Evolutionary conservation across 2,888 invertebrate genomes (phyloP).

Genomic region (Leucozona laternaria): DNA sequence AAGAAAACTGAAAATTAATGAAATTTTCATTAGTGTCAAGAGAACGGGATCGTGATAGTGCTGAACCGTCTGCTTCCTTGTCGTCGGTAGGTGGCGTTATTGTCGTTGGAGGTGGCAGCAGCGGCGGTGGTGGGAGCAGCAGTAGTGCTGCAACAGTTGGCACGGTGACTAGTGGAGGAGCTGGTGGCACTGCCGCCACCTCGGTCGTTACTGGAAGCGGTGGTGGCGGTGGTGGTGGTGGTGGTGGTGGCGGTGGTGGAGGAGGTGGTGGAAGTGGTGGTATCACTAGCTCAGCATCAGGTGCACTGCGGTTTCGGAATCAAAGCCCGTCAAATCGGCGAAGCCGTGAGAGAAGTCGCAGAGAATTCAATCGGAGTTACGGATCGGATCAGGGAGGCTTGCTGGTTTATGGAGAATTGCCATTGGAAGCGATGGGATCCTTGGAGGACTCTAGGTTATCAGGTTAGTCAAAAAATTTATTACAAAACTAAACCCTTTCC

Average conservation of each 20-base stretch:
- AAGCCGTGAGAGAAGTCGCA: constrained; percentile 82
- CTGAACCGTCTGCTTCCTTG: constrained; percentile 65
- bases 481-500: background rate
- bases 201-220: constrained; percentile 78
- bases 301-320: constrained; percentile 82
- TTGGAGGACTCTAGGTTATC: constrained; percentile 83
- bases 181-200: constrained; percentile 71
- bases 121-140: constrained; percentile 78
- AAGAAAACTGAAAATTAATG: constrained; percentile 72
- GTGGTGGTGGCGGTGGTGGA: constrained; percentile 69
- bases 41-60: constrained; percentile 80
- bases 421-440: constrained; percentile 79
- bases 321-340: constrained; percentile 83
- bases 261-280: constrained; percentile 71
- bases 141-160: constrained; percentile 79
- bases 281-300: constrained; percentile 65
- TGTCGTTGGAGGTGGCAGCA: constrained; percentile 77
- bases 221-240: constrained; percentile 79
- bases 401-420: constrained; percentile 80
- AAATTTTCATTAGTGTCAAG: constrained; percentile 82
- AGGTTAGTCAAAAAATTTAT: constrained; percentile 76
- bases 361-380: constrained; percentile 81
- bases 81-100: constrained; percentile 61
- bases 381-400: constrained; percentile 82
- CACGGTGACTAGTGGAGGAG: constrained; percentile 77